phyloP scores from a whole-genome alignment of 2,797 vertebrate species.

The Rhinichthys osculus region DNA sequence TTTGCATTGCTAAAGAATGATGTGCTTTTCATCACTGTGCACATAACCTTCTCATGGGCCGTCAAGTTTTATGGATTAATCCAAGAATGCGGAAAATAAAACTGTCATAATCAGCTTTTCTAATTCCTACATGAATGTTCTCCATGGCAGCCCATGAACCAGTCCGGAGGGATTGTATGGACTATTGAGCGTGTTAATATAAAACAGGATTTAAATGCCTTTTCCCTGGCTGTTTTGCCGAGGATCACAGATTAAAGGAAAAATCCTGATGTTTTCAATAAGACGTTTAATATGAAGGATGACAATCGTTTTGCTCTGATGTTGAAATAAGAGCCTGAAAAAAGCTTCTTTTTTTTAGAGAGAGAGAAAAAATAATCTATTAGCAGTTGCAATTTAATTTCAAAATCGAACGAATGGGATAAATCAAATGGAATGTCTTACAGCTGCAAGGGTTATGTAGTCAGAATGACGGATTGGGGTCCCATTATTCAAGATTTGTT shows the following conservation, averaged over 20 bases:
- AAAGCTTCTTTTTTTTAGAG: background rate
- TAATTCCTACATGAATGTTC: constrained; percentile 64
- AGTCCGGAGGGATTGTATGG: constrained; percentile 44
- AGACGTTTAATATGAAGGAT: constrained; percentile 11
- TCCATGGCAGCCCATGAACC: constrained; percentile 52
- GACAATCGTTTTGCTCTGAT: constrained; percentile 32
- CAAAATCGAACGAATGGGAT: constrained; percentile 67
- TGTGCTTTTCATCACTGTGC: constrained; percentile 65
- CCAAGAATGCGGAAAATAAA: constrained; percentile 72
- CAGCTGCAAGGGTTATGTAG: constrained; percentile 61
- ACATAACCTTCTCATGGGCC: constrained; percentile 71
- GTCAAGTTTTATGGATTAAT: constrained; percentile 77
- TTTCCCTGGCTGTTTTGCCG: constrained; percentile 31
- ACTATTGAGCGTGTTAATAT: constrained; percentile 54
- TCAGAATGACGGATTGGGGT: constrained; percentile 74
- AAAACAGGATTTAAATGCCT: constrained; percentile 48
- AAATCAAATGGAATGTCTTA: constrained; percentile 67
- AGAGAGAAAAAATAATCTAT: constrained; percentile 61
- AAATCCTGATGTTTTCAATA: constrained; percentile 34
- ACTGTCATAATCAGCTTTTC: constrained; percentile 71
- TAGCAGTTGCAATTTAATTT: constrained; percentile 71
- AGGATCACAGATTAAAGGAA: constrained; percentile 43
- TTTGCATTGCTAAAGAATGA: constrained; percentile 45
- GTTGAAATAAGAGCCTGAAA: constrained; percentile 31
- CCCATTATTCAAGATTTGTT: constrained; percentile 80